Base-by-base conservation (phyloP, 2,113 vertebrate species). In the Octodon degus region DNA sequence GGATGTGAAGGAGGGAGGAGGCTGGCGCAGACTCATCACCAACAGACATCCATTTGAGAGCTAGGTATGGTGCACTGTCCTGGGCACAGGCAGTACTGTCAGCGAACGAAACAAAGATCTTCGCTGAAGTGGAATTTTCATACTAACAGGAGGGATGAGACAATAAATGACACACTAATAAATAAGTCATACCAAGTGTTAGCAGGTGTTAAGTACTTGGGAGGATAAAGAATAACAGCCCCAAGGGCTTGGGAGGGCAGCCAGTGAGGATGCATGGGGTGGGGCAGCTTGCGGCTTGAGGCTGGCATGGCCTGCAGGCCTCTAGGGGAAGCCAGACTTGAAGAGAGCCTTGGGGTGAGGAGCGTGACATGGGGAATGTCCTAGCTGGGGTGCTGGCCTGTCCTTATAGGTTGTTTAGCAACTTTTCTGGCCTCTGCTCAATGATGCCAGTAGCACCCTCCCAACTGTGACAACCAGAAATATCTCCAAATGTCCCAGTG, bases 31-130 rank as follows among this genome's bases (percentile, higher is more conserved):
- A 24, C 20, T 84, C 83, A 63, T 84, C 83, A 63, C 16, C 68
- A 43, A 1, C 53, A 58, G 14, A 13, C n/a, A 27, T 72, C 53
- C 79, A 13, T 0, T 17, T 68, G 62, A 11, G 2, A 24, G 13
- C 27, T 32, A 2, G 8, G 63, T 20, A 32, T 32, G 43, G 2
- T 14, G n/a, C 0, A 0, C 47, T 83, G 5, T 68, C 60, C 81
- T 43, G 16, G 79, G 14, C 16, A 12, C 58, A 25, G 67, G 27
- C 25, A 12, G 1, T 32, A 12, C 53, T 53, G 9, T 14, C 60
- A 0, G 27, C 4, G 25, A 68, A 11, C 4, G 43, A 37, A 68
- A 19, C 62, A 27, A 65, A 84, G 63, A 1, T 43, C 68, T 63
- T 43, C 10, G 53, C 17, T 68, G 2, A 0, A 0, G 25, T 40